These are phyloP conservation scores for Strix aluco DNA, from an alignment of 2,113 vertebrate species.

Conservation along the genomic window DNA sequence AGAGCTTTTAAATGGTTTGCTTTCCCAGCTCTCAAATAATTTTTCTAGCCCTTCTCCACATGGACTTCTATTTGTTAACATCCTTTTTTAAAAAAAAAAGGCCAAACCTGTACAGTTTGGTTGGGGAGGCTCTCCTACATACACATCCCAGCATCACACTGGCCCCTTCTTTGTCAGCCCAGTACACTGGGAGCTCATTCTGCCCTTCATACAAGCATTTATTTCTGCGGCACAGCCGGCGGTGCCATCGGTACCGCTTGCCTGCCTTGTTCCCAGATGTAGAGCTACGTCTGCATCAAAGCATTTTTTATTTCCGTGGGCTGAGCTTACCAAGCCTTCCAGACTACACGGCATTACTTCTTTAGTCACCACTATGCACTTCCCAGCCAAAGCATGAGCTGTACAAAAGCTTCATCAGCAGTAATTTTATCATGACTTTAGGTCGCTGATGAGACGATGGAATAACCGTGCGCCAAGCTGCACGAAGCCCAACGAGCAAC, in stretches of 20 bases:
- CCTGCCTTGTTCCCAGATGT: background rate
- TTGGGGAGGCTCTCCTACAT: background rate
- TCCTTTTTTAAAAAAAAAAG: background rate
- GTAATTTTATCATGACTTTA: background rate
- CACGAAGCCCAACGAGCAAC: background rate
- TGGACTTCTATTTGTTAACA: background rate
- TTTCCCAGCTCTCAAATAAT: background rate
- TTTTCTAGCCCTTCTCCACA: background rate
- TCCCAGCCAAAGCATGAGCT: background rate
- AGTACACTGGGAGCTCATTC: background rate
- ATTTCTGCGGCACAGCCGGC: background rate
- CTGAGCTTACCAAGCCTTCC: background rate
- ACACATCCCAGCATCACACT: background rate
- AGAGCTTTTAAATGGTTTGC: background rate
- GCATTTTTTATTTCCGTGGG: fast-evolving
- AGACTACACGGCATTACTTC: background rate
- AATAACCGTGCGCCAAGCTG: background rate
- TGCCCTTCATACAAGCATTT: background rate
- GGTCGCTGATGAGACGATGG: background rate
- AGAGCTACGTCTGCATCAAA: background rate
- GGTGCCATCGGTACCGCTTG: fast-evolving
- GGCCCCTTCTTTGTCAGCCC: background rate
- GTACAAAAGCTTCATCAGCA: background rate
- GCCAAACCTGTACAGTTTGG: fast-evolving
- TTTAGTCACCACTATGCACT: background rate